phyloP scores from a whole-genome alignment of 2,888 invertebrate genomes.

The Oxycera nigricornis region DNA sequence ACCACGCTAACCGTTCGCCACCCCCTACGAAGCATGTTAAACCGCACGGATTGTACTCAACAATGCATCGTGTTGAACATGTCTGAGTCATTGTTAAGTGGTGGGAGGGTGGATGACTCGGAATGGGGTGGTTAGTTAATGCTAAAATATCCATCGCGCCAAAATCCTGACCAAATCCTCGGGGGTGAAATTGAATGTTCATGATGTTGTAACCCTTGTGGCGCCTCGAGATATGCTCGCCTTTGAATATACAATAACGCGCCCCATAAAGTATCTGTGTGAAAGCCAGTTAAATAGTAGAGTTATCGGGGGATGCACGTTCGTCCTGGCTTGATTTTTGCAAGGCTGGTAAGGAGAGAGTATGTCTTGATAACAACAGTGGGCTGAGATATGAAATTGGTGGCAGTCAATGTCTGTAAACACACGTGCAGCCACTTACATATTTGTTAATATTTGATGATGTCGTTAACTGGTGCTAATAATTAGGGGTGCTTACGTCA shows the following conservation, averaged over 20 bases:
- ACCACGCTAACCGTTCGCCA: background rate
- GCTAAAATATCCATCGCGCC: background rate
- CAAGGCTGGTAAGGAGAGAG: constrained; percentile 4
- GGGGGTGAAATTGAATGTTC: constrained; percentile 28
- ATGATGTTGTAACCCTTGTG: background rate
- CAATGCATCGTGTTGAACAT: background rate
- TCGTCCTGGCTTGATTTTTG: background rate
- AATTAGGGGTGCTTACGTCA: constrained; percentile 25
- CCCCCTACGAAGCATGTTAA: background rate
- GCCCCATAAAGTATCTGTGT: background rate
- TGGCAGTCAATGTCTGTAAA: constrained; percentile 1
- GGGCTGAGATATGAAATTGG: background rate
- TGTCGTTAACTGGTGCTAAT: background rate
- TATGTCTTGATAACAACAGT: background rate
- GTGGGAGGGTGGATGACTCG: background rate
- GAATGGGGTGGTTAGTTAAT: background rate
- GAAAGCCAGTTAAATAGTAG: background rate
- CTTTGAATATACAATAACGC: background rate
- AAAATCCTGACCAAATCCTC: constrained; percentile 10
- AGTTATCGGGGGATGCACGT: background rate
- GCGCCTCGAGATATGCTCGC: background rate
- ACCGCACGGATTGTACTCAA: background rate
- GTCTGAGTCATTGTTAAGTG: background rate
- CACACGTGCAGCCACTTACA: constrained; percentile 21
- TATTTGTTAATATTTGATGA: constrained; percentile 18